Evolutionary conservation across 2,888 invertebrate species (phyloP).

Genomic region (Busseola fusca): DNA sequence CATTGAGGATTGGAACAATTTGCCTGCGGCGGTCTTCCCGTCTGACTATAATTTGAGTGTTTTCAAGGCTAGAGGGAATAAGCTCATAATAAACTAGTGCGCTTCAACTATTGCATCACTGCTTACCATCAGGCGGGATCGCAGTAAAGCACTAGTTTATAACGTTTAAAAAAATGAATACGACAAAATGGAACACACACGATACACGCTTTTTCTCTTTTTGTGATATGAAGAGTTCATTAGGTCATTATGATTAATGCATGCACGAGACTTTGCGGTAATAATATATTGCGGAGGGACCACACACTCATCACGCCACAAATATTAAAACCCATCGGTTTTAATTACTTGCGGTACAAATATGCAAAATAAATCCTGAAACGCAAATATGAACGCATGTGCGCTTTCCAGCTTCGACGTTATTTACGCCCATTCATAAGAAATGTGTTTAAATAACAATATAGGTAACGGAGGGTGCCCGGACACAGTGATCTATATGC

Average conservation of each 20-base stretch:
- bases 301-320: constrained; percentile 36
- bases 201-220: constrained; percentile 1
- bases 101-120: too few relatives aligned
- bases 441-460: constrained; percentile 79
- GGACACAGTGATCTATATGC: constrained; percentile 87
- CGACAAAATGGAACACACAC: neutral
- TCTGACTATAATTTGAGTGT: too few relatives aligned
- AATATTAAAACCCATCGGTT: constrained; percentile 59
- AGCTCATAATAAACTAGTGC: too few relatives aligned
- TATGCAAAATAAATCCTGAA: constrained; percentile 74
- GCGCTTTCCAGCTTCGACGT: constrained; percentile 62
- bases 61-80: too few relatives aligned
- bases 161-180: too few relatives aligned
- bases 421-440: constrained; percentile 81
- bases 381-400: constrained; percentile 69
- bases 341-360: constrained; percentile 71
- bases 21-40: too few relatives aligned
- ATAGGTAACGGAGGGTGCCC: constrained; percentile 71
- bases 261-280: neutral
- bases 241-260: constrained; percentile 31
- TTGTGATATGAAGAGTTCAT: constrained; percentile 20
- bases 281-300: constrained; percentile 42
- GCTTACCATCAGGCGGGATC: too few relatives aligned
- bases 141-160: too few relatives aligned
- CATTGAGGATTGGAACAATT: too few relatives aligned